Evolutionary conservation across 1,140 invertebrate genomes (phyloP), one percentile per base, ranked within the genome.

Genomic region (Saccostrea echinata): DNA sequence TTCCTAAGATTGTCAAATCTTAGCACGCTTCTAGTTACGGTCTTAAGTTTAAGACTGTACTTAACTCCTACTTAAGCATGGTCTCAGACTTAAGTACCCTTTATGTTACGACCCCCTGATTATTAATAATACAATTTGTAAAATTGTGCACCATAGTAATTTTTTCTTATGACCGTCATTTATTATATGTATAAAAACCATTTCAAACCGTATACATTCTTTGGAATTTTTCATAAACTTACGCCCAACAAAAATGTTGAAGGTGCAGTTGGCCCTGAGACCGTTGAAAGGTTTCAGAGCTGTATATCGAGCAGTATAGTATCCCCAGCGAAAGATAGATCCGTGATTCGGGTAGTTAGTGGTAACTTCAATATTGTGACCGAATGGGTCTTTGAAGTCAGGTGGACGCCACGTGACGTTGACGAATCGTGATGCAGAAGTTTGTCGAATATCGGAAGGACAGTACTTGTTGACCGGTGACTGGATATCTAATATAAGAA

Each of bases 291-390:
- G 33, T 84, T 90, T 90, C 57, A 84, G 57, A 27, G 88, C 88
- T 43, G 51, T 55, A 68, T 90, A 90, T 55, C 87, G 84, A 35
- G 89, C 85, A 57, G 84, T 88, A 61, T 83, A 89, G 24, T 87
- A 84, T n/a, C 90, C 90, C 90, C 90, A 90, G 9, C 86, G 86
- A 64, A 90, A 89, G 6, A 71, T 82, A 52, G 84, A 88, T 24
- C 30, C 33, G 30, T 84, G 87, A 16, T 12, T 53, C 43, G 35
- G 71, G 57, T 90, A 90, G 52, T 90, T 90, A 6, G 84, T 84
- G 6, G 57, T 89, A 16, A 89, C 76, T 21, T 80, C 21, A n/a
- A 90, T 68, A 3, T 80, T 0, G 27, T 52, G 52, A 6, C 86
- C 86, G 24, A 84, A 64, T 16, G 90, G 90, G 64, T 90, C 90